Evolutionary conservation across 2,113 vertebrate genomes (phyloP), one percentile per base, ranked within the genome.

Genomic region (Spea multiplicata): DNA sequence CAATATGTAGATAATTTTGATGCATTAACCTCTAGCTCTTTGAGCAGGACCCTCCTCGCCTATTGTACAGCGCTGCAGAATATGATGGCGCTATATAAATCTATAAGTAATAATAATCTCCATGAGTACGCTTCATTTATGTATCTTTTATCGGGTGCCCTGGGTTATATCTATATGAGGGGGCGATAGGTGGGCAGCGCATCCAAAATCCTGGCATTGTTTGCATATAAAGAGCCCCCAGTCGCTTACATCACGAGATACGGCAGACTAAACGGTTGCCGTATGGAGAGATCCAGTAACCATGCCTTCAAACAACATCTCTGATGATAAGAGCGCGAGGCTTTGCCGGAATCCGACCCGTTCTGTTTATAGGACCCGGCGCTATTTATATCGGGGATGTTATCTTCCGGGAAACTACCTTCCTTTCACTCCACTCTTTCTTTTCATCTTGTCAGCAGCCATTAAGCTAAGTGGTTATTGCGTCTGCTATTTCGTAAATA

Each of bases 381-480:
- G 66, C 70, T 73, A 66, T 80, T 67, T 80, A 73, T 73, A 73
- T n/a, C n/a, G 12, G 5, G 3, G 17, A 12, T 67, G 52, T 67
- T 80, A 72, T 73, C 53, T 78, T 78, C 47, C 66, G 9, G 71
- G 44, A 79, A 73, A 17, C 14, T 16, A 59, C 55, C 55, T 59
- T 59, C 10, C 6, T 59, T 9, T 30, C 30, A 30, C n/a, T 30
- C 8, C 16, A 13, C 57, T 17, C 53, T 66, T 9, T 68, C 45
- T 80, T 47, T 30, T 80, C 44, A 66, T 48, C 59, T 55, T 80
- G 71, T 80, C 71, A 80, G 30, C 73, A 79, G 62, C 70, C 17
- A 53, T 73, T 79, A 73, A 30, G 44, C 47, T 73, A 79, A 79
- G 44, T 66, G 77, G 77, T 71, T 50, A 73, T 73, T 73, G 59